phyloP scores from a whole-genome alignment of 2,113 vertebrate genomes.

The Lampris incognitus region DNA sequence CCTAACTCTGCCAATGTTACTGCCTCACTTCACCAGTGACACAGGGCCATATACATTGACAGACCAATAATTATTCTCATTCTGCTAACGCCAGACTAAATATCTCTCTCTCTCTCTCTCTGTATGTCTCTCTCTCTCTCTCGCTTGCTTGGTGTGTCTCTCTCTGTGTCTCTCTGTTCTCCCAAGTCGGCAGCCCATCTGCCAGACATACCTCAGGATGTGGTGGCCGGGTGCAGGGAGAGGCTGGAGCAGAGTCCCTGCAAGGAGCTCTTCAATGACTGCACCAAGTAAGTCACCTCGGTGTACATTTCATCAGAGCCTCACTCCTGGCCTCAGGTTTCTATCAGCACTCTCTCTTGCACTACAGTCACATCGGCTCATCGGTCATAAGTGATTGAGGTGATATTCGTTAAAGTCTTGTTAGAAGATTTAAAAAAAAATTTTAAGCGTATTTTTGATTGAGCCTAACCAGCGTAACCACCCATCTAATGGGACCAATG shows the following conservation, averaged over 20 bases:
- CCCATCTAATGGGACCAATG: constrained; percentile 12
- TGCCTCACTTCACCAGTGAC: neutral
- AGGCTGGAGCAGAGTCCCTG: constrained; percentile 85
- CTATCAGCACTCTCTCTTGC: neutral
- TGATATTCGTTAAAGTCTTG: too few relatives aligned
- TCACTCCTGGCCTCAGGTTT: neutral
- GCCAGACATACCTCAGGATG: constrained; percentile 85
- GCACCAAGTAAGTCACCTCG: constrained; percentile 83
- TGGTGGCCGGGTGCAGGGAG: constrained; percentile 83
- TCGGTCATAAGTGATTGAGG: too few relatives aligned
- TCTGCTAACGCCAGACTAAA: neutral
- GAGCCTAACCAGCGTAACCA: constrained; percentile 5
- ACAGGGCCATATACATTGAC: neutral
- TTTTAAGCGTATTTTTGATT: neutral
- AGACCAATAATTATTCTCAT: neutral
- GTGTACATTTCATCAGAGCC: neutral
- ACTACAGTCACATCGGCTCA: neutral
- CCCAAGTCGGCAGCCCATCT: constrained; percentile 81
- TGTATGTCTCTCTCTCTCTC: constrained; percentile 6
- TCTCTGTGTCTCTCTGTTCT: constrained; percentile 32
- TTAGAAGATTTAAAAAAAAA: too few relatives aligned
- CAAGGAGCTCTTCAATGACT: constrained; percentile 90
- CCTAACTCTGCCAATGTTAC: neutral
- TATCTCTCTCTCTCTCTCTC: neutral
- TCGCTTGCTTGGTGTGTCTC: neutral